Conservation (phyloP, 2,113 vertebrate species). For the Aegotheles bennettii region DNA sequence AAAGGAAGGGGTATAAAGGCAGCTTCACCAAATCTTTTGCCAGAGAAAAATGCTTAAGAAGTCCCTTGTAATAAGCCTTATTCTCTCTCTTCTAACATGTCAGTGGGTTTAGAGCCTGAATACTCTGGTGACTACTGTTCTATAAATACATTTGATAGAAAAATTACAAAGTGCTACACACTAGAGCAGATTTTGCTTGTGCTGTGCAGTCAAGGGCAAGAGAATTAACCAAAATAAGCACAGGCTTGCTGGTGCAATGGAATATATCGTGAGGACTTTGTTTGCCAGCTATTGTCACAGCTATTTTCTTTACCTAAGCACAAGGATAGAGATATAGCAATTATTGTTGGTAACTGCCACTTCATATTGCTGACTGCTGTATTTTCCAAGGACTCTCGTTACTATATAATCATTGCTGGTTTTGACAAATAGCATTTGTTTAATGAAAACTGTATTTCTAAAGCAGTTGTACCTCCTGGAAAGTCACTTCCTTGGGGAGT, state of each 20-base stretch:
- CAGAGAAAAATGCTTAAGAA: background rate
- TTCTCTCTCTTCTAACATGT: background rate
- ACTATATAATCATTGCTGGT: background rate
- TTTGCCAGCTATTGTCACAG: background rate
- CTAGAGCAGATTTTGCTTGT: background rate
- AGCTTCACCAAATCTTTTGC: background rate
- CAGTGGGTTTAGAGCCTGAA: background rate
- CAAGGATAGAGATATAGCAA: background rate
- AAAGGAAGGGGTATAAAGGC: background rate
- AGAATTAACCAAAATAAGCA: background rate
- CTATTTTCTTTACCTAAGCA: slow-evolving; percentile 19
- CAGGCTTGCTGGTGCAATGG: background rate
- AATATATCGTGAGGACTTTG: background rate
- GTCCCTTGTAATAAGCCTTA: background rate
- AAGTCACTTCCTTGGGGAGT: background rate
- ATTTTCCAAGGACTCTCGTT: background rate
- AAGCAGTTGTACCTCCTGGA: background rate
- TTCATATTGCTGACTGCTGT: background rate
- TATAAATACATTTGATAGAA: slow-evolving; percentile 32
- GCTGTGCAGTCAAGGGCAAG: background rate
- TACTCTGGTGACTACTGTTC: background rate
- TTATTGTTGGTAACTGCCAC: background rate
- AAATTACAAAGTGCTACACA: slow-evolving; percentile 9
- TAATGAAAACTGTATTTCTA: background rate
- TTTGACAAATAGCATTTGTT: background rate